These are phyloP conservation scores for Vireo griseus DNA, from an alignment of 2,797 vertebrate species.

Conservation along the genomic window DNA sequence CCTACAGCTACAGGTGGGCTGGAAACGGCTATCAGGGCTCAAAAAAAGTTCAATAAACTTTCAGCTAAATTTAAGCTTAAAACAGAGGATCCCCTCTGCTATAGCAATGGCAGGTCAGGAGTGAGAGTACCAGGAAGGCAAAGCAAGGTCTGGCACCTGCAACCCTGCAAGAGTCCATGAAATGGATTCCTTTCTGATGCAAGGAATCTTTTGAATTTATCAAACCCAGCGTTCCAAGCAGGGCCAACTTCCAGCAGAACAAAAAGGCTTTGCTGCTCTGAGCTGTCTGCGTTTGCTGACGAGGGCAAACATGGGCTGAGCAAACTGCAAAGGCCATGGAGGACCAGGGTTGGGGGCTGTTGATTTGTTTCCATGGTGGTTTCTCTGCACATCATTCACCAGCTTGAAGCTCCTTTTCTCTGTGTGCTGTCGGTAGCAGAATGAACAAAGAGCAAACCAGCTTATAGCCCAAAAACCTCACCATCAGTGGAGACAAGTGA, in stretches of 20 bases:
- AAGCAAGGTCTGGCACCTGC: background rate
- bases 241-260: background rate
- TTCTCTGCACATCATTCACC: background rate
- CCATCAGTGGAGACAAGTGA: background rate
- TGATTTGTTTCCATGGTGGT: background rate
- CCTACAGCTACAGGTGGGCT: background rate
- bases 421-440: background rate
- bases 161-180: background rate
- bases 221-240: background rate
- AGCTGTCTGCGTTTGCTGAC: background rate
- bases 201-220: background rate
- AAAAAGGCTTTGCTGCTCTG: background rate
- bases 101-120: background rate
- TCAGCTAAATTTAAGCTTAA: background rate
- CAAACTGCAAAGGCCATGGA: background rate
- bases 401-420: background rate
- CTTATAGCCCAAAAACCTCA: fast-evolving
- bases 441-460: background rate
- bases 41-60: background rate
- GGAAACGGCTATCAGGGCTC: background rate
- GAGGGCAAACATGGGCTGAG: background rate
- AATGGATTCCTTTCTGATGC: background rate
- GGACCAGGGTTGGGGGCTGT: background rate
- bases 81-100: background rate
- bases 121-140: background rate